Evolutionary conservation across 2,888 invertebrate species (phyloP).

Genomic region (Lasioglossum marginatum): DNA sequence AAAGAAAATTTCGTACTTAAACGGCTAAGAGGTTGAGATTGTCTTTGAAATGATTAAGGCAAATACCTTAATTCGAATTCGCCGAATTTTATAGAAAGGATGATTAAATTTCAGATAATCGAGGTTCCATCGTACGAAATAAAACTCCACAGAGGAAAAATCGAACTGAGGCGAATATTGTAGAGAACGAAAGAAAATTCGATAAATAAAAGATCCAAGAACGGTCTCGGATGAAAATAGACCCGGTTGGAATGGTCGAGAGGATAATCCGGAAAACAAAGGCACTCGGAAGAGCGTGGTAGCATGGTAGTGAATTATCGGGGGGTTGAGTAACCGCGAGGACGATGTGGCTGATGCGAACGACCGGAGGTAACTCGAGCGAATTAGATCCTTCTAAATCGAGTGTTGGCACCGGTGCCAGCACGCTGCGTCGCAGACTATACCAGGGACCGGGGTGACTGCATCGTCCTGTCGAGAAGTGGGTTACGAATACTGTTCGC

Average conservation of each 20-base stretch:
- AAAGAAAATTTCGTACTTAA: too few species aligned
- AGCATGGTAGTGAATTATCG: not conserved
- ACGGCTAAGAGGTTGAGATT: too few species aligned
- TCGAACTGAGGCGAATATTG: not conserved
- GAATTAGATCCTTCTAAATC: slow-evolving; percentile 62
- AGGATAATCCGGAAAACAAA: not conserved
- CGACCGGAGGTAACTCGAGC: slow-evolving; percentile 40
- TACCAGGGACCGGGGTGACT: slow-evolving; percentile 35
- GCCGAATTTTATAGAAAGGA: too few species aligned
- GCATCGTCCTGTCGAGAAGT: slow-evolving; percentile 60
- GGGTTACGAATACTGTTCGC: slow-evolving; percentile 67
- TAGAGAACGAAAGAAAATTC: not conserved
- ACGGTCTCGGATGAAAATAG: not conserved
- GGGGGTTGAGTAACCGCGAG: not conserved
- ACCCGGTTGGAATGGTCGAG: not conserved
- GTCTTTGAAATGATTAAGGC: too few species aligned
- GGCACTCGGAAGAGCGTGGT: not conserved
- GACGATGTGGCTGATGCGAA: not conserved
- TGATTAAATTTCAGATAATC: too few species aligned
- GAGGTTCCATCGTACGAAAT: not conserved
- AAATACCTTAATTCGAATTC: too few species aligned
- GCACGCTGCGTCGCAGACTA: slow-evolving; percentile 13
- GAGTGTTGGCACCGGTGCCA: slow-evolving; percentile 60
- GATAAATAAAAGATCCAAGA: not conserved
- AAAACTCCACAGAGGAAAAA: not conserved